Base-by-base conservation (phyloP, 1,140 invertebrate species). In the Zaprionus tsacasi region DNA sequence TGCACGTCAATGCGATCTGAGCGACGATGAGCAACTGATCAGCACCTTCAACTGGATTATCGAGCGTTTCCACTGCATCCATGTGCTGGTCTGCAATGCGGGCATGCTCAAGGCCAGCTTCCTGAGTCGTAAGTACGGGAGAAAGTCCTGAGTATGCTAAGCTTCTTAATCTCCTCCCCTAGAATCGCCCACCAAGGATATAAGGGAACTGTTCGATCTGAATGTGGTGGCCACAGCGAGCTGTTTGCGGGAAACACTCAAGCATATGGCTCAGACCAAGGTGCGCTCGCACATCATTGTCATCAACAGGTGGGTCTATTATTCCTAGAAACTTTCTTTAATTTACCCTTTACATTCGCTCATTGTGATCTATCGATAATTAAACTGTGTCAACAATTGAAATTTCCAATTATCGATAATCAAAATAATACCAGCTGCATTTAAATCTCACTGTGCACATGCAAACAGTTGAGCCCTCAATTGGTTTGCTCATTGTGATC, bases 171-270 rank as follows among this genome's bases (percentile, higher is more conserved):
- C 0, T 36, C 21, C 21, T 21, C 1, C 21, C 2, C 11, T 35
- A 92, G 91, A 92, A 50, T 91, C 88, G 1, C 15, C 78, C 1
- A 82, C 82, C 4, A 81, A 87, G 68, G 92, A 92, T 17, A 82
- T 92, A 7, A 90, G 81, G 71, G 81, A 91, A 36, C 70, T 92
- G 1, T 89, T 95, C 38, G 93, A 95, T 71, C 93, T 95, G 3
- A 96, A 96, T 91, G 94, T 95, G 4, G 78, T 95, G 5, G 94
- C 92, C 1, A 86, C 95, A 3, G 93, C 93, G 45, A 92, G 94
- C 15, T 95, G 94, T 58, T 93, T 94, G 6, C 91, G 93, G 35
- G 94, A 95, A 81, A 88, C 94, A 8, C 81, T 95, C 0, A 93
- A 93, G 65, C 92, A 93, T 3, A 95, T 96, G 95, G 81, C 81